Conservation (phyloP, 2,888 invertebrate genomes). For the Muscina levida region DNA sequence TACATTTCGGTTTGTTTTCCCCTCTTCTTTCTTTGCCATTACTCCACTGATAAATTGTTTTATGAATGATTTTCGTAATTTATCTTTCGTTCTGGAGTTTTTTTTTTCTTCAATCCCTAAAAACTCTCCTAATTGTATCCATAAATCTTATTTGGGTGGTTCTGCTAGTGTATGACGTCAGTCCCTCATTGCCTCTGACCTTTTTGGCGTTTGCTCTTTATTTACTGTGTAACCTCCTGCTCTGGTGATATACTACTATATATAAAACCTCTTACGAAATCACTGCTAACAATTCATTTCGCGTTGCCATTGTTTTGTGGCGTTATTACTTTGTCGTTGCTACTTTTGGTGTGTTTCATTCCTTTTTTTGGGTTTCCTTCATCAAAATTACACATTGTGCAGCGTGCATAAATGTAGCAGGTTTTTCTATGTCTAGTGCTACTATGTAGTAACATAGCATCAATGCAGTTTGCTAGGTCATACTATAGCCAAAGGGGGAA, state of each 20-base stretch:
- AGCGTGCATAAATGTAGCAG: conserved; percentile 12
- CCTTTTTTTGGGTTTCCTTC: too few relatives aligned
- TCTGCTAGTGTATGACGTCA: too few relatives aligned
- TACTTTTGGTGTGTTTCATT: too few relatives aligned
- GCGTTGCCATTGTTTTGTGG: conserved; percentile 24
- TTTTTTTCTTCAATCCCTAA: neutral
- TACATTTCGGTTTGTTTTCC: neutral
- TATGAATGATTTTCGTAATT: conserved; percentile 33
- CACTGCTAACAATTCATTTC: conserved; percentile 27
- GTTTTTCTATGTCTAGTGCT: neutral
- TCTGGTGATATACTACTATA: neutral
- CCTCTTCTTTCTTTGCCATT: conserved; percentile 2
- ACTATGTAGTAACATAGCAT: neutral
- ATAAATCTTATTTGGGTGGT: conserved; percentile 34
- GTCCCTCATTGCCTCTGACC: neutral
- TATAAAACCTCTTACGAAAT: neutral
- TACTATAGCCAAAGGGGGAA: neutral
- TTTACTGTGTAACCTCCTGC: neutral
- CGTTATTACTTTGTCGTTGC: conserved; percentile 6
- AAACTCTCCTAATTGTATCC: conserved; percentile 26
- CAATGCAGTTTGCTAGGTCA: neutral
- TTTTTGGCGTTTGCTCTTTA: neutral
- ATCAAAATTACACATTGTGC: neutral
- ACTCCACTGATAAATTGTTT: conserved; percentile 30
- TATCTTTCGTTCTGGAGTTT: conserved; percentile 5